Evolutionary conservation across 2,888 invertebrate genomes (phyloP).

Genomic region (Drosophila prostipennis): DNA sequence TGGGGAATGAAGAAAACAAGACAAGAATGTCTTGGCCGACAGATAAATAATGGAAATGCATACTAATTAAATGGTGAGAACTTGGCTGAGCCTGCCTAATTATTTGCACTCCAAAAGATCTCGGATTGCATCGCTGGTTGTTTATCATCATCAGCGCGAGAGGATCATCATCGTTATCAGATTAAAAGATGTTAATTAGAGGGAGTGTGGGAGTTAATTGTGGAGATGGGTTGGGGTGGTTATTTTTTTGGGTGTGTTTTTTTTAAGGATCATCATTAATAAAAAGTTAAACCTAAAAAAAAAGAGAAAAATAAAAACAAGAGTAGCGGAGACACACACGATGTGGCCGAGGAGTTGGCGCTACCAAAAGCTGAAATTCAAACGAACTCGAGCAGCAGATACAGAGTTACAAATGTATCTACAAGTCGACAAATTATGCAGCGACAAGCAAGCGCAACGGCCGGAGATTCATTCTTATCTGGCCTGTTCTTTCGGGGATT

Average conservation of each 20-base stretch:
- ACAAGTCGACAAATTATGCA: slow-evolving; percentile 79
- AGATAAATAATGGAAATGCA: slow-evolving; percentile 73
- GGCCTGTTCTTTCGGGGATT: slow-evolving; percentile 15
- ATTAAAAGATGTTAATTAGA: slow-evolving; percentile 60
- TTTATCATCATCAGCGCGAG: slow-evolving; percentile 13
- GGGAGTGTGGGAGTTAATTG: slow-evolving; percentile 50
- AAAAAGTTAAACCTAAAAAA: slow-evolving; percentile 38
- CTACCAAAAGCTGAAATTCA: slow-evolving; percentile 62
- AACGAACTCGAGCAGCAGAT: slow-evolving; percentile 57
- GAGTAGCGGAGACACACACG: slow-evolving; percentile 63
- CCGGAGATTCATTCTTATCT: slow-evolving; percentile 35
- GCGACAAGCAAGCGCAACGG: slow-evolving; percentile 51
- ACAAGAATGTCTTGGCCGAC: slow-evolving; percentile 50
- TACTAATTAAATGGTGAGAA: slow-evolving; percentile 76
- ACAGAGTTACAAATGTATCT: slow-evolving; percentile 75
- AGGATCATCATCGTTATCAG: slow-evolving; percentile 7
- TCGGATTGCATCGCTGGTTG: slow-evolving; percentile 24
- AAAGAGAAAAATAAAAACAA: background rate
- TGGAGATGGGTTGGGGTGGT: too few relatives aligned
- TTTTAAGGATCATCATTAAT: too few relatives aligned
- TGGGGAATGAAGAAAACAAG: slow-evolving; percentile 29
- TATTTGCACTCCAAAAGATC: slow-evolving; percentile 59
- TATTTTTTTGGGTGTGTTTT: too few relatives aligned
- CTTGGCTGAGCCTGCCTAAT: slow-evolving; percentile 35
- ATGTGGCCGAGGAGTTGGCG: slow-evolving; percentile 43